Evolutionary conservation across 2,797 vertebrate species (phyloP).

Genomic region (Oreonectes daqikongensis): DNA sequence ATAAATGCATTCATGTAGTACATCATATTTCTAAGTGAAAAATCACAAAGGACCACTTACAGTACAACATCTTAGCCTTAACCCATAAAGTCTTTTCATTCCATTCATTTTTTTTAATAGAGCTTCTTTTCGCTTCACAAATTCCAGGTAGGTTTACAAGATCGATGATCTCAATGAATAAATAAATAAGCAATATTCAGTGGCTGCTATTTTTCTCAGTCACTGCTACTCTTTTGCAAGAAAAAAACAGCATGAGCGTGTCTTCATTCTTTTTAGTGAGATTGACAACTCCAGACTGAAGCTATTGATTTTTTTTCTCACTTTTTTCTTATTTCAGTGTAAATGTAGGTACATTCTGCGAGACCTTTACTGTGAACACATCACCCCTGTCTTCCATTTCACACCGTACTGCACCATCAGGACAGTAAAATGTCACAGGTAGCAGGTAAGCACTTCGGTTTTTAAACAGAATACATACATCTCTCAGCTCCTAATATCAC

Average conservation of each 20-base stretch:
- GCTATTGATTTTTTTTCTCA: constrained; percentile 56
- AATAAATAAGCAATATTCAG: constrained; percentile 18
- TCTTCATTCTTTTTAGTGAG: constrained; percentile 46
- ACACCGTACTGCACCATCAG: constrained; percentile 8
- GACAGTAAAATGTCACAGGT: constrained; percentile 25
- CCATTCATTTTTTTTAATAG: constrained; percentile 1
- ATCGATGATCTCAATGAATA: constrained; percentile 44
- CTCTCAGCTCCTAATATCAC: not conserved
- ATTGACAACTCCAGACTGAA: constrained; percentile 51
- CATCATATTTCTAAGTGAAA: constrained; percentile 9
- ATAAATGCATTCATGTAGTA: constrained; percentile 17
- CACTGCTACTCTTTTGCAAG: constrained; percentile 30
- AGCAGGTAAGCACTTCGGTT: constrained; percentile 26
- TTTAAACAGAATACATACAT: constrained; percentile 5
- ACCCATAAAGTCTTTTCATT: constrained; percentile 4
- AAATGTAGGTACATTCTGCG: constrained; percentile 41
- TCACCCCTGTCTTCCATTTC: constrained; percentile 19
- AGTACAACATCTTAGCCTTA: not conserved
- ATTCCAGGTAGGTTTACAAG: constrained; percentile 52
- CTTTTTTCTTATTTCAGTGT: constrained; percentile 40
- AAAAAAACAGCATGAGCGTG: constrained; percentile 34
- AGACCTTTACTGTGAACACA: constrained; percentile 34
- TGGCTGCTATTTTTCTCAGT: constrained; percentile 42
- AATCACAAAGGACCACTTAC: constrained; percentile 18
- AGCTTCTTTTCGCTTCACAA: constrained; percentile 13